A percentile compares a stretch with the other conserved stretches of the same genome.
Evolutionary conservation across 2,888 invertebrate species (phyloP).

Genomic region (Myathropa florea): DNA sequence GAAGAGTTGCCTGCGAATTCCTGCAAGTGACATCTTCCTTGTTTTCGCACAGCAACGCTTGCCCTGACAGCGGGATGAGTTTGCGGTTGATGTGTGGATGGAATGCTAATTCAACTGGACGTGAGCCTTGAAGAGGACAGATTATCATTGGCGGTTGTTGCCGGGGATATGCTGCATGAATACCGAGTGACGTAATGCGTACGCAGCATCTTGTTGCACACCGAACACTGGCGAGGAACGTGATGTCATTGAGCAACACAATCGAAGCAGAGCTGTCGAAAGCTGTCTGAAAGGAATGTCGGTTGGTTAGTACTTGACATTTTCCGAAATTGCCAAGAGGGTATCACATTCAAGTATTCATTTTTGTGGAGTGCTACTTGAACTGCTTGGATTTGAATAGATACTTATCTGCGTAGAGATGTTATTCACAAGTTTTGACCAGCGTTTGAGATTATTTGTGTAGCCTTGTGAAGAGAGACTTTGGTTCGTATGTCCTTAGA

Average conservation of each 20-base stretch:
- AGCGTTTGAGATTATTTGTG: background rate
- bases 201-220: background rate
- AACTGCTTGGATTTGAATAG: background rate
- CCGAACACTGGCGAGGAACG: background rate
- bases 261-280: background rate
- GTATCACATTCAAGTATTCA: background rate
- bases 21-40: constrained; percentile 45
- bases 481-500: background rate
- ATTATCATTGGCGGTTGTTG: background rate
- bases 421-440: background rate
- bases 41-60: background rate
- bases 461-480: background rate
- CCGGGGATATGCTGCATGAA: background rate
- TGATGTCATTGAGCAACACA: background rate
- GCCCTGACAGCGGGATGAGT: background rate
- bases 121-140: background rate
- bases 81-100: constrained; percentile 27
- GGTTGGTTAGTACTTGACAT: background rate
- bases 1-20: constrained; percentile 37
- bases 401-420: background rate
- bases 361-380: background rate
- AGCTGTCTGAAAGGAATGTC: background rate
- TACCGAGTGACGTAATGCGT: background rate
- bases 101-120: constrained; percentile 40
- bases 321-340: background rate